Evolutionary conservation across 2,113 vertebrate genomes (phyloP).

Genomic region (Entomyzon cyanotis): DNA sequence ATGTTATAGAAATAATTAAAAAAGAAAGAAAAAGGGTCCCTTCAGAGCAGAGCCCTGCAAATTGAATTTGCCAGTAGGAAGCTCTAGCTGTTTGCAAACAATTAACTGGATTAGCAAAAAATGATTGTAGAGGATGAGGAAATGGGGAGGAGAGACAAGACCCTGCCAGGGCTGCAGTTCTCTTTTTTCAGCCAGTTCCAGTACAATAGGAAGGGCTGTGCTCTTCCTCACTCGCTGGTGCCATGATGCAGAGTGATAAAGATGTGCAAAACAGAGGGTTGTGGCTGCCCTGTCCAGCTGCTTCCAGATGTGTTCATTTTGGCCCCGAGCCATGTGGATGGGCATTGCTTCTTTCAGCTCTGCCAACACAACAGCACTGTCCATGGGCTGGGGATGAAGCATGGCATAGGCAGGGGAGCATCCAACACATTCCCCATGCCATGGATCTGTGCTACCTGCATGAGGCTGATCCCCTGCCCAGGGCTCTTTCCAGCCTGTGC

Average conservation of each 20-base stretch:
- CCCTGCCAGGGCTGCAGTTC: background rate
- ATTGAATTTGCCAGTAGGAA: constrained; percentile 47
- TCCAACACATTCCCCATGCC: fast-evolving
- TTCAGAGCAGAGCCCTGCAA: constrained; percentile 15
- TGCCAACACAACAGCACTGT: background rate
- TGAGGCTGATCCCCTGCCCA: background rate
- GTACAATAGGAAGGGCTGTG: fast-evolving
- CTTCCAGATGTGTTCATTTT: background rate
- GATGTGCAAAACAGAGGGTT: background rate
- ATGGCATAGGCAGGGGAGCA: background rate
- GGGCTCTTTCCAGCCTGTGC: background rate
- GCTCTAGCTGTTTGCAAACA: constrained; percentile 8
- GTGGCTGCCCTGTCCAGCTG: background rate
- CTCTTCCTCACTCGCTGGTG: background rate
- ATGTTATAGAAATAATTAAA: background rate
- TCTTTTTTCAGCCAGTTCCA: background rate
- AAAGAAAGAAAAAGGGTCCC: background rate
- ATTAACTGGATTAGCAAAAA: constrained; percentile 35
- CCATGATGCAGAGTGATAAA: background rate
- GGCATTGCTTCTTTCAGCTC: background rate
- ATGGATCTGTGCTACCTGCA: background rate
- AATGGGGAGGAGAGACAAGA: background rate
- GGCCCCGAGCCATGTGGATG: background rate
- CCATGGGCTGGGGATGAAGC: background rate
- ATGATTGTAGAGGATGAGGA: background rate